phyloP scores from a whole-genome alignment of 2,113 vertebrate species.

The Nycticorax nycticorax region DNA sequence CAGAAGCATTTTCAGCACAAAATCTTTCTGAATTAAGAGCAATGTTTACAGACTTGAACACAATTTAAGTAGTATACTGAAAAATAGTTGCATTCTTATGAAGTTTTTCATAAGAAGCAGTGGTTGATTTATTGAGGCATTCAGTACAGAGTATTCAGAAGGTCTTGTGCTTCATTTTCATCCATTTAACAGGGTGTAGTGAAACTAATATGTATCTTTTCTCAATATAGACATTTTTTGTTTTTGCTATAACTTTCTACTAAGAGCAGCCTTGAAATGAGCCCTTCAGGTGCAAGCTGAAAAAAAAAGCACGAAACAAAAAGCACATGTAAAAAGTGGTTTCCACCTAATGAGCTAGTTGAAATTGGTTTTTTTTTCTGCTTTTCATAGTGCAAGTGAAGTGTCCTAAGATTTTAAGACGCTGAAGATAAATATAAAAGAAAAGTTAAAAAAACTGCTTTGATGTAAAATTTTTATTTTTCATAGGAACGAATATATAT shows the following conservation, averaged over 20 bases:
- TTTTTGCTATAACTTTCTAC: not conserved
- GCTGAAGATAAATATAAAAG: not conserved
- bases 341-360: not conserved
- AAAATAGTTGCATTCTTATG: not conserved
- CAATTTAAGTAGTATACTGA: not conserved
- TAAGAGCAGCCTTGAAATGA: not conserved
- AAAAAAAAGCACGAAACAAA: not conserved
- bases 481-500: not conserved
- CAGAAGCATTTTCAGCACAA: not conserved
- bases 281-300: not conserved
- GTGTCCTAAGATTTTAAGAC: not conserved
- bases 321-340: not conserved
- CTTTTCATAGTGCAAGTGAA: not conserved
- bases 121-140: not conserved
- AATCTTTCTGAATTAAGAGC: not conserved
- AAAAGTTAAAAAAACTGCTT: not conserved
- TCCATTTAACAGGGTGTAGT: not conserved
- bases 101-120: not conserved
- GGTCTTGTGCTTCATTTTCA: not conserved
- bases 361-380: not conserved
- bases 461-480: not conserved
- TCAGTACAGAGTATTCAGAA: not conserved
- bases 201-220: not conserved
- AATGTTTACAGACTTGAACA: not conserved
- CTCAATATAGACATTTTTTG: not conserved